Evolutionary conservation across 1,140 invertebrate genomes (phyloP).

Genomic region (Drosophila pseudoobscura): DNA sequence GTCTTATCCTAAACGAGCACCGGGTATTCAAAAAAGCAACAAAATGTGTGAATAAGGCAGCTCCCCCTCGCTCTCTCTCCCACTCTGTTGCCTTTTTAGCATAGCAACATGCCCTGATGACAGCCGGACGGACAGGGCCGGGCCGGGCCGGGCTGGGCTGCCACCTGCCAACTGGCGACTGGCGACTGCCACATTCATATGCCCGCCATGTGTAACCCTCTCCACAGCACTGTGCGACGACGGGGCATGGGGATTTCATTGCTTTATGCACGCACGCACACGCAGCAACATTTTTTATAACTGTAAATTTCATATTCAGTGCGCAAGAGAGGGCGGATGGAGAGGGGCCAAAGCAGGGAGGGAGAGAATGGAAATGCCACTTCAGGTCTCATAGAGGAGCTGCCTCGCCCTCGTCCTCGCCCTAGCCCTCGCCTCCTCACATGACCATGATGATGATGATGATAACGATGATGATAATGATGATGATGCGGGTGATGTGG

Average conservation of each 20-base stretch:
- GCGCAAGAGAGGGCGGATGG: background rate
- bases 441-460: slow-evolving; percentile 12
- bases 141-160: background rate
- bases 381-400: slow-evolving; percentile 15
- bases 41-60: slow-evolving; percentile 4
- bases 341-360: background rate
- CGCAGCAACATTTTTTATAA: slow-evolving; percentile 38
- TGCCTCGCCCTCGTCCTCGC: too few species aligned
- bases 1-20: too few species aligned
- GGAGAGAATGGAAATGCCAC: slow-evolving; percentile 12
- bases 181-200: slow-evolving; percentile 1
- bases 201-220: background rate
- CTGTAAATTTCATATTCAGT: slow-evolving; percentile 61
- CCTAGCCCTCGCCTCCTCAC: background rate
- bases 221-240: background rate
- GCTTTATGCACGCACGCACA: slow-evolving; percentile 47
- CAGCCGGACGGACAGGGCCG: background rate
- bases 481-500: background rate
- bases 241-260: slow-evolving; percentile 18
- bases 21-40: slow-evolving; percentile 2
- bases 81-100: slow-evolving; percentile 12
- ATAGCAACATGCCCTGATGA: slow-evolving; percentile 11
- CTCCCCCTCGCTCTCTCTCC: background rate
- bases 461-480: slow-evolving; percentile 20
- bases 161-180: background rate